phyloP scores from a whole-genome alignment of 2,797 vertebrate genomes.

The Picus viridis region DNA sequence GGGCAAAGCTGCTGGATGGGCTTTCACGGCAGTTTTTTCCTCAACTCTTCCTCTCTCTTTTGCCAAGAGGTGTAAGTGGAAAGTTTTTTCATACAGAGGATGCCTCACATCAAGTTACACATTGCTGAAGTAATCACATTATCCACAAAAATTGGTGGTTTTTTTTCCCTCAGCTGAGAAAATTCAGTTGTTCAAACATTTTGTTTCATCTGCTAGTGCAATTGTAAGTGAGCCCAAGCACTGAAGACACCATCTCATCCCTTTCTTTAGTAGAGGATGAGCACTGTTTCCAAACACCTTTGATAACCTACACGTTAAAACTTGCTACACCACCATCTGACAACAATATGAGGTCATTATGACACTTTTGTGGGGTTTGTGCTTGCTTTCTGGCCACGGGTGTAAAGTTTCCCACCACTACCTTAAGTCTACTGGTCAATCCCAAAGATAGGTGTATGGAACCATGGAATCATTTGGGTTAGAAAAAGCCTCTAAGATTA shows the following conservation, averaged over 20 bases:
- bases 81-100: background rate
- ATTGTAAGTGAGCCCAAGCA: background rate
- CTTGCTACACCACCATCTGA: background rate
- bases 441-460: background rate
- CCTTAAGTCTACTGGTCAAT: background rate
- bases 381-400: background rate
- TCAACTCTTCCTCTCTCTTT: background rate
- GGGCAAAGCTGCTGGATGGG: background rate
- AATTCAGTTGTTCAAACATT: background rate
- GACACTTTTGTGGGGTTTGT: background rate
- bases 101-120: background rate
- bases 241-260: background rate
- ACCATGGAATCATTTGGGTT: too few relatives aligned
- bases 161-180: background rate
- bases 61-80: constrained; percentile 9
- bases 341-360: background rate
- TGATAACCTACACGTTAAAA: background rate
- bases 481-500: too few relatives aligned
- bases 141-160: background rate
- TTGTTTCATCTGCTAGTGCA: background rate
- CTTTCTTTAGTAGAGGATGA: background rate
- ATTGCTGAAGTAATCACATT: background rate
- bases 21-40: background rate
- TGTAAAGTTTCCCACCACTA: background rate
- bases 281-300: constrained; percentile 30